These are phyloP conservation scores for Pogonomyrmex californicus DNA, from an alignment of 1,140 invertebrate genomes.

Conservation along the genomic window DNA sequence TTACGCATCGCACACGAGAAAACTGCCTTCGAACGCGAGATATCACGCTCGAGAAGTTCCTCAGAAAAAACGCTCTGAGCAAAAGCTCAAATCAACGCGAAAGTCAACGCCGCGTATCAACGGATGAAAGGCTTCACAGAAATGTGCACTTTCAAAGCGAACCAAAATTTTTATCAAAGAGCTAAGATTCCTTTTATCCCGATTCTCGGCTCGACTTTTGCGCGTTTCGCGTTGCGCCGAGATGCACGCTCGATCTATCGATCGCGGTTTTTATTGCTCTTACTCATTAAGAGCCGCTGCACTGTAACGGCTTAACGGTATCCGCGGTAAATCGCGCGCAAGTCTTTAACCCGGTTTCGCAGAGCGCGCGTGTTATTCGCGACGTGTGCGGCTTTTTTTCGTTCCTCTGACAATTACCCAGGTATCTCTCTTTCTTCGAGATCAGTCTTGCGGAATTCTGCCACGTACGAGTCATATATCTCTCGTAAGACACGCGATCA, in stretches of 20 bases:
- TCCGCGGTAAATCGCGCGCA: conserved; percentile 67
- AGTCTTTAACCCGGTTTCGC: conserved; percentile 66
- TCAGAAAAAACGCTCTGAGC: not conserved
- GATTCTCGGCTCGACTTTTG: not conserved
- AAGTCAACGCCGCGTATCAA: not conserved
- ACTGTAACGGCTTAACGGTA: conserved; percentile 61
- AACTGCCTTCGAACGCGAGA: conserved; percentile 11
- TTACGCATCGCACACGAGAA: conserved; percentile 26
- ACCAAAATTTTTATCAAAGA: not conserved
- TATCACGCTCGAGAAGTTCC: not conserved
- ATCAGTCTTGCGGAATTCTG: not conserved
- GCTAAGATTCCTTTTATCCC: not conserved
- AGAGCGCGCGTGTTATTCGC: conserved; percentile 22
- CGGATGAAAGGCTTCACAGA: not conserved
- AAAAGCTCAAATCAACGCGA: not conserved
- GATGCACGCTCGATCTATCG: not conserved
- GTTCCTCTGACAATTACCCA: conserved; percentile 17
- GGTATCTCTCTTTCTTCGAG: conserved; percentile 16
- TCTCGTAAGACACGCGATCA: not conserved
- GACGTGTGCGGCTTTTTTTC: conserved; percentile 44
- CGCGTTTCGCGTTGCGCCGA: not conserved
- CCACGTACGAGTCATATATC: not conserved
- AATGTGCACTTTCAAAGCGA: not conserved
- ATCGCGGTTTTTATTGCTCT: conserved; percentile 54
- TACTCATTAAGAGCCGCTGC: conserved; percentile 54